Conservation (phyloP, 1,140 invertebrate genomes). For the Thalassaphorura encarpata region DNA sequence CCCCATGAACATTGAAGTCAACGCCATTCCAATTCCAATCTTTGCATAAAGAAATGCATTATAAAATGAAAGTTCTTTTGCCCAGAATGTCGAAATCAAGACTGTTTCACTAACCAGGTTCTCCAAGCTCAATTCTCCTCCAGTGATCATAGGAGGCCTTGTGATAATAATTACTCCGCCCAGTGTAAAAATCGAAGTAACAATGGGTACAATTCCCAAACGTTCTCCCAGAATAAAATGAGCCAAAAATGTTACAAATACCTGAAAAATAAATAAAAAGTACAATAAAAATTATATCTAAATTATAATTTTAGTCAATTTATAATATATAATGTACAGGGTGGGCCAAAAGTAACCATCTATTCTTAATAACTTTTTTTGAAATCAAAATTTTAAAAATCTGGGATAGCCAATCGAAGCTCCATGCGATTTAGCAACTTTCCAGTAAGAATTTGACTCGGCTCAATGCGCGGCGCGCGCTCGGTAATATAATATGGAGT, state of each 20-base stretch:
- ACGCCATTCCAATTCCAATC: slow-evolving; percentile 6
- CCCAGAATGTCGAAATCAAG: neutral
- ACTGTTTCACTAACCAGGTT: neutral
- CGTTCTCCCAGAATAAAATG: slow-evolving; percentile 7
- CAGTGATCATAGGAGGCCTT: slow-evolving; percentile 3
- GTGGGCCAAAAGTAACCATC: too few species aligned
- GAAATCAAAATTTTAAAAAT: too few species aligned
- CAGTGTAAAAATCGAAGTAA: neutral
- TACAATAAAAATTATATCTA: too few species aligned
- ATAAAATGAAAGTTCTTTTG: neutral
- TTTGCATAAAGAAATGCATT: neutral
- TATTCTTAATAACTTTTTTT: too few species aligned
- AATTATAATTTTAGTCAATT: too few species aligned
- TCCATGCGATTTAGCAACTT: too few species aligned
- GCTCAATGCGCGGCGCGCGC: too few species aligned
- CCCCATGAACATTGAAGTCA: neutral
- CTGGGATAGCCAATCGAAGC: too few species aligned
- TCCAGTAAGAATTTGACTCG: too few species aligned
- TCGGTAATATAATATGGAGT: too few species aligned
- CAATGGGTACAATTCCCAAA: slow-evolving; percentile 6
- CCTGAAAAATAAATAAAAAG: slow-evolving; percentile 2
- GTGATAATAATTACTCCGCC: slow-evolving; percentile 4
- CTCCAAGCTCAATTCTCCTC: neutral
- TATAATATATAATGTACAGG: too few species aligned
- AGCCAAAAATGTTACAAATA: slow-evolving; percentile 12